Percentiles rank a stretch among this genome's conserved stretches.
phyloP scores from a whole-genome alignment of 2,797 vertebrate species.

The Paramormyrops hopkinsi region DNA sequence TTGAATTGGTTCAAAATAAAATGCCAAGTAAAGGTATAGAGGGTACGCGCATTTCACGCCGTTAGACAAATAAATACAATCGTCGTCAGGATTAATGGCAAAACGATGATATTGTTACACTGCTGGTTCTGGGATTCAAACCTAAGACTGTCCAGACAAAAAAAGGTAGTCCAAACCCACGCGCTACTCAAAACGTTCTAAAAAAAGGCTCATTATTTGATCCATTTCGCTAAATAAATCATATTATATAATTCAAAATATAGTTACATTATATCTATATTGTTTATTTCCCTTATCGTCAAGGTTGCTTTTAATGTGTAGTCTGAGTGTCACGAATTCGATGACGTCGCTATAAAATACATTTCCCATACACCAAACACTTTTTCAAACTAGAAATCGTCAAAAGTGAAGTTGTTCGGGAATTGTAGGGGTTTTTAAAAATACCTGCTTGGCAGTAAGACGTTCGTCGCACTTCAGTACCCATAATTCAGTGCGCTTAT shows the following conservation, averaged over 20 bases:
- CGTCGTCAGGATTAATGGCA: neutral
- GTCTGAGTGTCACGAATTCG: neutral
- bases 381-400: neutral
- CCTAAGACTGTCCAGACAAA: neutral
- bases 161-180: neutral
- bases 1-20: neutral
- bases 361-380: neutral
- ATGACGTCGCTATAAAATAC: neutral
- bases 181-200: neutral
- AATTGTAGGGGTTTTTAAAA: conserved; percentile 3
- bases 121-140: neutral
- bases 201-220: neutral
- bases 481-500: conserved; percentile 48
- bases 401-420: conserved; percentile 3
- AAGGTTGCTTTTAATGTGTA: neutral
- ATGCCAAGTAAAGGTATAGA: neutral
- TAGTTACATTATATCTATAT: neutral
- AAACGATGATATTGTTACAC: neutral
- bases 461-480: conserved; percentile 52
- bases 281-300: neutral
- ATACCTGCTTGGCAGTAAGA: neutral
- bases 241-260: neutral
- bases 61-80: neutral
- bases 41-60: neutral
- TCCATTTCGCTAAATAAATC: neutral